These are phyloP conservation scores for Sceliomorpha sp. DNA, from an alignment of 2,888 invertebrate species.

Conservation along the genomic window DNA sequence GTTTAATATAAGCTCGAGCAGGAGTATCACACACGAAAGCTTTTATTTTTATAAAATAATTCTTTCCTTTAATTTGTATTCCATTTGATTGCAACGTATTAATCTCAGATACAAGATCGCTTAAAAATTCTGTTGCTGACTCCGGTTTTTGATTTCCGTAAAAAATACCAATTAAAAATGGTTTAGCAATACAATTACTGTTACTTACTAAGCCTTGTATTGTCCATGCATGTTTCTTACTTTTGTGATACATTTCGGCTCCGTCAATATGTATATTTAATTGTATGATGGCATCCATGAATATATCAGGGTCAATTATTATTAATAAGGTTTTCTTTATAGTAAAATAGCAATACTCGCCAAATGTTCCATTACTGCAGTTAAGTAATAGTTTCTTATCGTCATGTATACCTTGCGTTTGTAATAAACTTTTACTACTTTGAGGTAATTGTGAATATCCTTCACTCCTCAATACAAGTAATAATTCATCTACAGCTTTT, in stretches of 20 bases:
- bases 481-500: conserved; percentile 5
- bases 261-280: conserved; percentile 5
- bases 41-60: background rate
- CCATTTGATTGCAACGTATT: no score
- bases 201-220: background rate
- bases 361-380: background rate
- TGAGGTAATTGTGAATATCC: background rate
- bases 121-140: no score
- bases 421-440: background rate
- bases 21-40: conserved; percentile 5
- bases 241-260: conserved; percentile 4
- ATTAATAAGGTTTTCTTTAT: background rate
- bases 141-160: conserved; percentile 1
- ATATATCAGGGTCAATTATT: conserved; percentile 3
- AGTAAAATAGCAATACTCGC: background rate
- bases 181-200: background rate
- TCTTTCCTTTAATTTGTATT: no score
- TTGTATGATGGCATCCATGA: background rate
- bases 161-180: conserved; percentile 5
- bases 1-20: conserved; percentile 3
- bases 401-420: no score
- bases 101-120: no score
- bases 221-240: conserved; percentile 4
- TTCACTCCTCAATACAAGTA: background rate
- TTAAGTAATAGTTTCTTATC: background rate